Conservation (phyloP, 2,797 vertebrate species). For the Thalassophryne amazonica region DNA sequence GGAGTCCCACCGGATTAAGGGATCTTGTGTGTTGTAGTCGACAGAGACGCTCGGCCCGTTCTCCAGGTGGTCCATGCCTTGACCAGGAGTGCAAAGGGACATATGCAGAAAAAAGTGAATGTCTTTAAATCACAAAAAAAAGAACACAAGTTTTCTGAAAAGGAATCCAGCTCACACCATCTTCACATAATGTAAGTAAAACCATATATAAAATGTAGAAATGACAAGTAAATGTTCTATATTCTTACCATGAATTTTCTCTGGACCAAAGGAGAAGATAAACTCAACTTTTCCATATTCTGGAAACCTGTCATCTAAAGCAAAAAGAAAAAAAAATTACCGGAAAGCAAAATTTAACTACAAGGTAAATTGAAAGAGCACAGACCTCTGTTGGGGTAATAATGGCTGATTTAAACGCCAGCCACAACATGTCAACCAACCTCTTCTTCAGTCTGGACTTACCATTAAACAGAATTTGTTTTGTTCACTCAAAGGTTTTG, state of each 20-base stretch:
- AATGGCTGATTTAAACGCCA: too few species aligned
- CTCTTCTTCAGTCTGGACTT: too few species aligned
- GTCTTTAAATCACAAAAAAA: slow-evolving; percentile 4
- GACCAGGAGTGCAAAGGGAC: slow-evolving; percentile 39
- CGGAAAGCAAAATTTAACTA: background rate
- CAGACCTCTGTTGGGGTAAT: too few species aligned
- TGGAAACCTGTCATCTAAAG: slow-evolving; percentile 91
- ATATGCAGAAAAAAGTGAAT: slow-evolving; percentile 40
- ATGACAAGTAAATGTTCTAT: too few species aligned
- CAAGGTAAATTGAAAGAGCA: too few species aligned
- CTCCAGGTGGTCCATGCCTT: slow-evolving; percentile 95
- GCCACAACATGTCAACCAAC: too few species aligned
- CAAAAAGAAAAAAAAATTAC: background rate
- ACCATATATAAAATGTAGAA: too few species aligned
- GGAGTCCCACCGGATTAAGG: slow-evolving; percentile 95
- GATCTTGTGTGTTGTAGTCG: slow-evolving; percentile 95
- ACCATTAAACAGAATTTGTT: too few species aligned
- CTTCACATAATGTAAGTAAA: too few species aligned
- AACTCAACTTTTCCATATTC: slow-evolving; percentile 98
- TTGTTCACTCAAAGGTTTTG: too few species aligned
- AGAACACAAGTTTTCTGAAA: background rate
- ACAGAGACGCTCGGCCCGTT: slow-evolving; percentile 94
- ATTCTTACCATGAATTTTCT: slow-evolving; percentile 94
- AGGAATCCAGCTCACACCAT: too few species aligned
- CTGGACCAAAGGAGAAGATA: slow-evolving; percentile 94